These are phyloP conservation scores for Donacobius atricapilla DNA, from an alignment of 2,113 vertebrate species.

Conservation along the genomic window DNA sequence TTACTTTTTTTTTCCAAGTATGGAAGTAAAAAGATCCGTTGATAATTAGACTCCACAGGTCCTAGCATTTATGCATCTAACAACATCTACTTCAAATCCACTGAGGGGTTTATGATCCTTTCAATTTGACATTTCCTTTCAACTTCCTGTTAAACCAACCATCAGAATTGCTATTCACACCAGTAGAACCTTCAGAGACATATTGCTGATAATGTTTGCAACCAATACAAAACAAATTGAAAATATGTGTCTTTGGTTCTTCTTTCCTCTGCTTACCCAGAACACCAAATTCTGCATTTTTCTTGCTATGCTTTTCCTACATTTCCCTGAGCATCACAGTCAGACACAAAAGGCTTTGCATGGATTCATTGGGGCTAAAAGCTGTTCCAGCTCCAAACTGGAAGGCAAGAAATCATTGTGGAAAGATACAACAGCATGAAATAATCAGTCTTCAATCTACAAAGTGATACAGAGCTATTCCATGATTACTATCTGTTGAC, in stretches of 20 bases:
- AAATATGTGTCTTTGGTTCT: background rate
- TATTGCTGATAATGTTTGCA: background rate
- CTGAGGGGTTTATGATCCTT: background rate
- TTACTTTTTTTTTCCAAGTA: background rate
- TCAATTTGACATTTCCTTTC: background rate
- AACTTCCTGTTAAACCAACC: background rate
- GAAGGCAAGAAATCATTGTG: background rate
- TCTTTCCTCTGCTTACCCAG: background rate
- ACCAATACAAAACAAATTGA: background rate
- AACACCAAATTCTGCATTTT: background rate
- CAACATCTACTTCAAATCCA: background rate
- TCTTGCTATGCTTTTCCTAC: background rate
- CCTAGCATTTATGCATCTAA: background rate
- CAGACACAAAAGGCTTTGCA: background rate
- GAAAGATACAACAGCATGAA: background rate
- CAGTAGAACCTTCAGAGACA: background rate
- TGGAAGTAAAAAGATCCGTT: background rate
- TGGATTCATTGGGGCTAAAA: background rate
- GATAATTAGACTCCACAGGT: background rate
- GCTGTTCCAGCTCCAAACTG: background rate
- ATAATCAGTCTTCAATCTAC: background rate
- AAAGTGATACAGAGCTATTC: background rate
- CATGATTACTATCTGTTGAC: background rate
- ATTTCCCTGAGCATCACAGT: background rate
- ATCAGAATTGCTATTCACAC: background rate